Base-by-base conservation (phyloP, 2,797 vertebrate species). In the Falco rusticolus region DNA sequence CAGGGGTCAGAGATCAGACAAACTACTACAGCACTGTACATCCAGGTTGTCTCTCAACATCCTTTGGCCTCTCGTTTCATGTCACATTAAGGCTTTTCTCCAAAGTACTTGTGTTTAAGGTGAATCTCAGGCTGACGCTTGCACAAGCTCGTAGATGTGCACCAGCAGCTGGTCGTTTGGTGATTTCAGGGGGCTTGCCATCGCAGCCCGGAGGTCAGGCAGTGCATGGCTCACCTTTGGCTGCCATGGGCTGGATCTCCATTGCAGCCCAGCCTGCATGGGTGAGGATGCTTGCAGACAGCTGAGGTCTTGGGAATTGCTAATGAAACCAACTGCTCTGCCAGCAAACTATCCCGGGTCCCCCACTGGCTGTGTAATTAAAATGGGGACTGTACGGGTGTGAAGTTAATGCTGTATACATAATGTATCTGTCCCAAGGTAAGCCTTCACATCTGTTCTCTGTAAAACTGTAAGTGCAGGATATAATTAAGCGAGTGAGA, bases 1-100 rank as follows among this genome's bases (percentile, higher is more conserved):
- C 77, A 94, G 48, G 76, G 95, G 90, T 91, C 68, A 78, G 75
- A 81, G 90, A 95, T 95, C 97, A 98, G 76, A 88, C 77, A 90
- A 93, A 97, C 74, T 79, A 66, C 87, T 87, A 53, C 74, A 57
- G 39, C 11, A 11, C 81, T 80, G 34, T 48, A 75, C 0, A 3
- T 87, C 78, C 83, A 48, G 60, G 60, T 37, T 93, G 92, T 94
- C 93, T 92, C 91, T 87, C 78, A 48, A 9, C 43, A 84, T 89
- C 77, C 71, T 65, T 71, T 80, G 88, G 69, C 39, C 68, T 95
- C 69, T 41, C 16, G 22, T 56, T 91, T 90, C 50, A 33, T 29
- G 45, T 47, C 61, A 50, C 51, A 43, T 29, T 50, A 54, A 53
- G 63, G 34, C 34, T 84, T 91, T 56, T 85, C 54, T 84, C 76